Percentiles rank a stretch among this genome's conserved stretches.
Conservation (phyloP, 2,888 invertebrate genomes). For the Taenaris catops region DNA sequence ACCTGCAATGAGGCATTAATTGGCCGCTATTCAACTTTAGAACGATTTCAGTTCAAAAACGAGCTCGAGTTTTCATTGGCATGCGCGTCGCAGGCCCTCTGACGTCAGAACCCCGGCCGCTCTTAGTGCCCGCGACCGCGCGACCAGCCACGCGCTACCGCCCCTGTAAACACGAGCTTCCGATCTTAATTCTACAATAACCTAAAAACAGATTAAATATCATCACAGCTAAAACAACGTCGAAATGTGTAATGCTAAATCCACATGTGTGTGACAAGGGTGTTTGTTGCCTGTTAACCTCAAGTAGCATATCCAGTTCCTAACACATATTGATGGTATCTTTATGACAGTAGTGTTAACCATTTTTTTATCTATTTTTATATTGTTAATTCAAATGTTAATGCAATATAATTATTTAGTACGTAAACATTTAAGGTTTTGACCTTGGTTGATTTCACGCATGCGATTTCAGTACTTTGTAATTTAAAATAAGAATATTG, state of each 20-base stretch:
- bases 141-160: conserved; percentile 65
- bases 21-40: no score
- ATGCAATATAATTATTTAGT: conserved; percentile 1
- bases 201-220: conserved; percentile 22
- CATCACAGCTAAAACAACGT: not conserved
- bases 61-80: no score
- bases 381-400: no score
- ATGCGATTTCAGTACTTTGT: conserved; percentile 15
- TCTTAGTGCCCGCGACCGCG: conserved; percentile 73
- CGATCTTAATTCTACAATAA: conserved; percentile 59
- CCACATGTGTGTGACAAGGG: conserved; percentile 4
- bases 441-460: conserved; percentile 18
- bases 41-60: conserved; percentile 66
- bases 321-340: no score
- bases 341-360: no score
- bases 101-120: conserved; percentile 63
- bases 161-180: conserved; percentile 61
- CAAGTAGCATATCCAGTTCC: no score
- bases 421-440: conserved; percentile 13
- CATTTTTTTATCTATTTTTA: no score
- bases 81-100: conserved; percentile 61
- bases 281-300: conserved; percentile 2
- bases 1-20: no score
- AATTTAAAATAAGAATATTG: conserved; percentile 1
- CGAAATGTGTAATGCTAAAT: not conserved